A percentile compares a stretch with the other conserved stretches of the same genome.
Conservation (phyloP, 2,888 invertebrate genomes). For the Nephrocerus scutellatus region DNA sequence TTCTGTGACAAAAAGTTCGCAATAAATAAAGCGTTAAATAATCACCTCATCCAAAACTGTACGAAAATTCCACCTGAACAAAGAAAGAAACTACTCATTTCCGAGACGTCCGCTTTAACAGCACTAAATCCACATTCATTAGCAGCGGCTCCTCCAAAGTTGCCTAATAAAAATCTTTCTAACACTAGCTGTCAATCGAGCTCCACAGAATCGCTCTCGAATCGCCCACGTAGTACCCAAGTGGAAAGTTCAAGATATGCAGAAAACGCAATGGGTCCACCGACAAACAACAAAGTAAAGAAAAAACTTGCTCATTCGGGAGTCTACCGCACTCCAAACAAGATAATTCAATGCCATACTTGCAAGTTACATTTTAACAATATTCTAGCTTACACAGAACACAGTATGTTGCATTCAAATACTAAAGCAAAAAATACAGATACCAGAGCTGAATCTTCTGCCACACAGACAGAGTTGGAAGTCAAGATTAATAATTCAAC, state of each 20-base stretch:
- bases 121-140: too few species aligned
- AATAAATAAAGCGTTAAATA: constrained; percentile 35
- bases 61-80: constrained; percentile 40
- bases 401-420: constrained; percentile 33
- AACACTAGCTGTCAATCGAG: too few species aligned
- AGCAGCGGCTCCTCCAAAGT: too few species aligned
- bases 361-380: constrained; percentile 38
- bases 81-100: constrained; percentile 36
- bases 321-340: constrained; percentile 41
- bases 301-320: constrained; percentile 37
- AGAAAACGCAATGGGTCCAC: constrained; percentile 30
- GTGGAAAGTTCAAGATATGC: too few species aligned
- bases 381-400: constrained; percentile 38
- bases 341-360: constrained; percentile 35
- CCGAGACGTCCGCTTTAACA: too few species aligned
- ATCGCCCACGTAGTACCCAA: too few species aligned
- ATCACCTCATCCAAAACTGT: constrained; percentile 40
- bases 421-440: neutral
- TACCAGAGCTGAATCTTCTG: too few species aligned
- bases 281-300: constrained; percentile 26
- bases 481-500: too few species aligned
- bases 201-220: too few species aligned
- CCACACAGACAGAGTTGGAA: too few species aligned
- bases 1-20: constrained; percentile 43
- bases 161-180: too few species aligned